Evolutionary conservation across 2,797 vertebrate genomes (phyloP), one percentile per base, ranked within the genome.

Genomic region (Denticeps clupeoides): DNA sequence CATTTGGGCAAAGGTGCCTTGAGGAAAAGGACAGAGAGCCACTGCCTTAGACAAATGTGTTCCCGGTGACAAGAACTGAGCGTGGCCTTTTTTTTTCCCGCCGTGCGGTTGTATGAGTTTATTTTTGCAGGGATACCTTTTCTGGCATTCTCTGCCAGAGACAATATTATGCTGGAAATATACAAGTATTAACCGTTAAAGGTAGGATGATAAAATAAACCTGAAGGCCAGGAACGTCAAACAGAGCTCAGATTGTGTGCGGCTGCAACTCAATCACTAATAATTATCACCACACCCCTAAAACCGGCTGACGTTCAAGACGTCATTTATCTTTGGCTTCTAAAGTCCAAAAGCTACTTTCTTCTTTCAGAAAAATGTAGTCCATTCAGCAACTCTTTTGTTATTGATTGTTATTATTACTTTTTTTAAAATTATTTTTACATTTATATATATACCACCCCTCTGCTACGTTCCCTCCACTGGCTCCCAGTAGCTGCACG

Each of bases 91-190:
- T 37, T 60, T 49, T 69, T 69, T 68, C 65, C 62, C 75, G 65
- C 62, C 63, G 67, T 51, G 55, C 12, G 11, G 67, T 51, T 2
- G 51, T 47, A 3, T 53, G 31, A 42, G 74, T 81, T 80, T 80
- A 72, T 81, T 80, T 81, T 77, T 53, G 21, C 28, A 33, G 55
- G 69, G 68, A 70, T 68, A 55, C 50, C 35, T 65, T 80, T 79
- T 78, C 79, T 73, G 58, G 47, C 45, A 5, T 51, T 60, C 57
- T 48, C 40, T 70, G 77, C 79, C 79, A 81, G 75, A 68, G 67
- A 74, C 69, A 81, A 81, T 76, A 80, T 81, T 77, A 68, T 77
- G 54, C 73, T 79, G 77, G 77, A 81, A 81, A 79, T 38, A 71
- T 78, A 62, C 74, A 74, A 73, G 74, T 75, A 77, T 80, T 80